These are phyloP conservation scores for Pachyuromys duprasi DNA, from an alignment of 2,797 vertebrate species.

Conservation along the genomic window DNA sequence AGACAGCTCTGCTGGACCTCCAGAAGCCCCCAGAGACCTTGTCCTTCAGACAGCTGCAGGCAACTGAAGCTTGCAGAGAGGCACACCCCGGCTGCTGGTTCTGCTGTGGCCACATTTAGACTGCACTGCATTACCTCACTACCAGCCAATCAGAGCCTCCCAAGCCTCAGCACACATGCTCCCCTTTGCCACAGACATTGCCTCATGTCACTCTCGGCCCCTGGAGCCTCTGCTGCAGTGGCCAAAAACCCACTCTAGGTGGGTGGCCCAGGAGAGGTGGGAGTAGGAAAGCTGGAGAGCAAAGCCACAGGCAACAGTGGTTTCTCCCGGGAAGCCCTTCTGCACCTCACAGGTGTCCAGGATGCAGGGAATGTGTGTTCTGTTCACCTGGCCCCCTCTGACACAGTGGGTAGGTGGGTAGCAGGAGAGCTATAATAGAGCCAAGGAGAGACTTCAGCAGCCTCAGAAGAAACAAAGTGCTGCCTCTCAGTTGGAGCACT, in stretches of 20 bases:
- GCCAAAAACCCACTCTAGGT: background rate
- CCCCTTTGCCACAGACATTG: slow-evolving; percentile 72
- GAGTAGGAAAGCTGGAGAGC: background rate
- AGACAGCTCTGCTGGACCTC: background rate
- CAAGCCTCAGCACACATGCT: slow-evolving; percentile 67
- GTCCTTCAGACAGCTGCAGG: slow-evolving; percentile 68
- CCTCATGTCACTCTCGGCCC: background rate
- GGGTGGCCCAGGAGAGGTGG: rapidly evolving
- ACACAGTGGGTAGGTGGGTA: background rate
- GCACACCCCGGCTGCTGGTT: background rate
- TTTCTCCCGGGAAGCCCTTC: background rate
- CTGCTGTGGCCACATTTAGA: slow-evolving; percentile 79
- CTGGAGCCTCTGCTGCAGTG: background rate
- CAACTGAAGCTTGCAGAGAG: background rate
- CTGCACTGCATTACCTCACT: slow-evolving; percentile 85
- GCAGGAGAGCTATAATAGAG: background rate
- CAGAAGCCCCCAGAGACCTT: background rate
- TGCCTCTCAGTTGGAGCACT: background rate
- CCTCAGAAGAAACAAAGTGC: background rate
- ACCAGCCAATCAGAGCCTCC: slow-evolving; percentile 82
- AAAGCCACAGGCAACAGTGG: background rate
- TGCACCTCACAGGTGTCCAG: background rate
- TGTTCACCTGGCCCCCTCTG: background rate
- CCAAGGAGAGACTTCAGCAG: background rate
- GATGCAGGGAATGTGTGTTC: background rate